A percentile compares a stretch with the other conserved stretches of the same genome.
These are phyloP conservation scores for Nipponia nippon DNA, from an alignment of 2,113 vertebrate genomes.

Conservation along the genomic window DNA sequence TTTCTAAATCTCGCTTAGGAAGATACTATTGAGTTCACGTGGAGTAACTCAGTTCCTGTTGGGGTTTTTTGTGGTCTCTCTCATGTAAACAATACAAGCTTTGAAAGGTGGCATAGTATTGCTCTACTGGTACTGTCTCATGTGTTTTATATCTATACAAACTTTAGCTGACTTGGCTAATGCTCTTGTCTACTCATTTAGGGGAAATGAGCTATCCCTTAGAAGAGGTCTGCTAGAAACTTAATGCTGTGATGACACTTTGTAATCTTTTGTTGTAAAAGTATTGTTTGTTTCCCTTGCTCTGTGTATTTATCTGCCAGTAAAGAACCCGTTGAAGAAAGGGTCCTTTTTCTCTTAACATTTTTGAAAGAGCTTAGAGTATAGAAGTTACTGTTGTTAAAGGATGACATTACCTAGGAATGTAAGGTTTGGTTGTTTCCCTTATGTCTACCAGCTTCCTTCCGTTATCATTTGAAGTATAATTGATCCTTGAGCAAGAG, in stretches of 20 bases:
- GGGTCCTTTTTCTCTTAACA: background rate
- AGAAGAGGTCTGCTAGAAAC: background rate
- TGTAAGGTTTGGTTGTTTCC: background rate
- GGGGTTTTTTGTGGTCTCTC: background rate
- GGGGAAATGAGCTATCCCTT: background rate
- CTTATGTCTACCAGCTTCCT: background rate
- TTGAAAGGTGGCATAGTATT: background rate
- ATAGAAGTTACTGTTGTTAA: background rate
- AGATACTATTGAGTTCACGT: background rate
- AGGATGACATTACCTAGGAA: background rate
- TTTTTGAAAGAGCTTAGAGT: background rate
- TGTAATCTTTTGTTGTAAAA: background rate
- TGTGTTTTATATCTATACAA: background rate
- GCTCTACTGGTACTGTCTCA: background rate
- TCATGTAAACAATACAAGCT: background rate
- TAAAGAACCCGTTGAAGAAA: background rate
- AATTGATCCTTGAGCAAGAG: background rate
- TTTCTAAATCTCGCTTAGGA: background rate
- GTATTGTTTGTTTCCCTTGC: background rate
- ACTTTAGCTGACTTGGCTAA: background rate
- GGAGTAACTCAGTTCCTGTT: background rate
- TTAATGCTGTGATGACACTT: background rate
- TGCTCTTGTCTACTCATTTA: background rate
- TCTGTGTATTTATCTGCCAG: background rate
- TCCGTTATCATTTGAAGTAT: background rate